Conservation (phyloP, 2,113 vertebrate genomes). For the Crypturellus undulatus region DNA sequence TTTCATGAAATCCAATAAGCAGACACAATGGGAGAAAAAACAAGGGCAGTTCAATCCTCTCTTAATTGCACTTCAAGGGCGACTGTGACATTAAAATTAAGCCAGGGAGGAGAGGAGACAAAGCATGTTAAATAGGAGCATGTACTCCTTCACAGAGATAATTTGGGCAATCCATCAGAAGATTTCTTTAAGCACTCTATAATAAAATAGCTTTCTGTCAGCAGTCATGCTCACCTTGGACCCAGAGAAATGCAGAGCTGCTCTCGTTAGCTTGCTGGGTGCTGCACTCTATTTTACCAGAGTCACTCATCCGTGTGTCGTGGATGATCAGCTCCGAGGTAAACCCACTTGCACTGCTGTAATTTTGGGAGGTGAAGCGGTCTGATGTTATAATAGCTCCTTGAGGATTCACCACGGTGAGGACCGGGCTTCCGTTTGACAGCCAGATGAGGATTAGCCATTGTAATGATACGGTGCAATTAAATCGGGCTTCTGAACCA, state of each 20-base stretch:
- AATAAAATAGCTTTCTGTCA: background rate
- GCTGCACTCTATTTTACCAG: constrained; percentile 84
- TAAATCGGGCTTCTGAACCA: constrained; percentile 82
- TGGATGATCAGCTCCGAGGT: constrained; percentile 83
- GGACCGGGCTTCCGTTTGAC: constrained; percentile 46
- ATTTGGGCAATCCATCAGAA: background rate
- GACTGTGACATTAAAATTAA: background rate
- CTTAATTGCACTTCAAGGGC: background rate
- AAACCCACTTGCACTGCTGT: background rate
- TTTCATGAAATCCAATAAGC: background rate
- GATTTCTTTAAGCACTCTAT: background rate
- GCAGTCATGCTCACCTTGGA: constrained; percentile 82
- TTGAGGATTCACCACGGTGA: constrained; percentile 70
- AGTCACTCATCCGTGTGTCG: constrained; percentile 55
- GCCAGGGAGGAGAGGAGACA: background rate
- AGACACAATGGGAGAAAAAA: background rate
- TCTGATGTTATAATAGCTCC: constrained; percentile 66
- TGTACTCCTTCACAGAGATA: background rate
- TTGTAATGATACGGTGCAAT: constrained; percentile 76
- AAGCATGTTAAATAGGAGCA: background rate
- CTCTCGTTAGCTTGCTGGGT: constrained; percentile 62
- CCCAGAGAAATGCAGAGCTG: constrained; percentile 76
- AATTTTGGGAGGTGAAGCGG: constrained; percentile 72
- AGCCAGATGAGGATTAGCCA: constrained; percentile 88
- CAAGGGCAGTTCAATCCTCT: background rate